A percentile compares a stretch with the other conserved stretches of the same genome.
phyloP scores from a whole-genome alignment of 2,797 vertebrate species.

The Galaxias olidus region DNA sequence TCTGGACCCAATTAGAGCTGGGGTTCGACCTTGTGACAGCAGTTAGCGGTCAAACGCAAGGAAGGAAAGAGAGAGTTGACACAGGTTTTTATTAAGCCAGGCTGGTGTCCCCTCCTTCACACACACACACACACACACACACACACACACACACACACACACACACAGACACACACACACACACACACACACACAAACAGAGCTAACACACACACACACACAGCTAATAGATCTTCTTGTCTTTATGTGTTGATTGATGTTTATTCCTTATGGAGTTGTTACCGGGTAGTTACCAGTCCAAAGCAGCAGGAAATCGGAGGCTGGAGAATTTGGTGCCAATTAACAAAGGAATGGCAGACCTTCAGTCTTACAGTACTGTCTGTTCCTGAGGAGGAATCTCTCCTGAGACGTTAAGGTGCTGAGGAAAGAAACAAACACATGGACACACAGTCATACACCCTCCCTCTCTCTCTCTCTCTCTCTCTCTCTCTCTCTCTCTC shows the following conservation, averaged over 20 bases:
- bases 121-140: background rate
- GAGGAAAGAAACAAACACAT: too few species aligned
- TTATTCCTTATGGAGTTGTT: constrained; percentile 49
- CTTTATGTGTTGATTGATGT: constrained; percentile 41
- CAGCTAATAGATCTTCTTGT: constrained; percentile 20
- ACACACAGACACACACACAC: background rate
- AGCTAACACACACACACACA: too few species aligned
- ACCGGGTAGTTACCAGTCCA: constrained; percentile 50
- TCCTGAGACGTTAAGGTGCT: too few species aligned
- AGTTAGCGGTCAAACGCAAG: constrained; percentile 29
- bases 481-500: constrained; percentile 10
- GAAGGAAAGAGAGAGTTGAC: constrained; percentile 33
- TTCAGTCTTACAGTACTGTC: too few species aligned
- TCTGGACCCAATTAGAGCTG: constrained; percentile 63
- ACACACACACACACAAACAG: background rate
- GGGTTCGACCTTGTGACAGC: constrained; percentile 40
- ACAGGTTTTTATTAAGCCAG: constrained; percentile 50
- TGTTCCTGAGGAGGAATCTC: too few species aligned
- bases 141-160: background rate
- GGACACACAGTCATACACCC: too few species aligned
- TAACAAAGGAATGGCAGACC: too few species aligned
- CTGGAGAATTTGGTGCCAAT: too few species aligned
- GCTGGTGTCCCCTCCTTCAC: background rate
- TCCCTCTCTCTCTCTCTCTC: constrained; percentile 12
- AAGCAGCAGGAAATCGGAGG: constrained; percentile 38